A percentile compares a stretch with the other conserved stretches of the same genome.
These are phyloP conservation scores for Eurytoma adleriae DNA, from an alignment of 2,888 invertebrate species.

Conservation along the genomic window DNA sequence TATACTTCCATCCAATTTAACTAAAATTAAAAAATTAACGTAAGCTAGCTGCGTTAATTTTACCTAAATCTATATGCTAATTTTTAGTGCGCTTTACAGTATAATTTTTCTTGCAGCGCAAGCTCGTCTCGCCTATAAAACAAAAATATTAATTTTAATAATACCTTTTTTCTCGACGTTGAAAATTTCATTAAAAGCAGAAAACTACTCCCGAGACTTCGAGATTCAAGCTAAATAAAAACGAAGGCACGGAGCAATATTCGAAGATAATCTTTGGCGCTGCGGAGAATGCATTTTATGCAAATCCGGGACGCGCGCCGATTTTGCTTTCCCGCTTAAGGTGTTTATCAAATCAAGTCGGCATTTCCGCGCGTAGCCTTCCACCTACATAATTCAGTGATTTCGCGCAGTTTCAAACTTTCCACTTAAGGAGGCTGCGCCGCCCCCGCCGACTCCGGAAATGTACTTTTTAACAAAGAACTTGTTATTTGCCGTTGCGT, in stretches of 20 bases:
- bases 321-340: constrained; percentile 1
- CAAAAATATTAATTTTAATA: too few relatives aligned
- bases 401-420: constrained; percentile 20
- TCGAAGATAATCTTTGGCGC: constrained; percentile 7
- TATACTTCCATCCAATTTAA: too few relatives aligned
- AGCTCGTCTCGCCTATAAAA: too few relatives aligned
- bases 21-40: too few relatives aligned
- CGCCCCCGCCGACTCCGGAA: background rate
- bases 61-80: too few relatives aligned
- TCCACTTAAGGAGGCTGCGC: constrained; percentile 7
- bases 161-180: too few relatives aligned
- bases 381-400: constrained; percentile 4
- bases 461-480: background rate
- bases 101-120: too few relatives aligned
- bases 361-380: constrained; percentile 9
- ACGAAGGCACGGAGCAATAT: background rate
- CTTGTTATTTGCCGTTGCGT: too few relatives aligned
- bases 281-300: constrained; percentile 11
- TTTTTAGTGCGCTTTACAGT: too few relatives aligned
- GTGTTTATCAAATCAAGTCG: constrained; percentile 30
- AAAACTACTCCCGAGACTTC: too few relatives aligned
- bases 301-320: background rate
- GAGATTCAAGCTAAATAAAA: constrained; percentile 12
- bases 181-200: too few relatives aligned
- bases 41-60: too few relatives aligned